These are phyloP conservation scores for Diplodus sargus DNA, from an alignment of 2,797 vertebrate genomes.

Conservation along the genomic window DNA sequence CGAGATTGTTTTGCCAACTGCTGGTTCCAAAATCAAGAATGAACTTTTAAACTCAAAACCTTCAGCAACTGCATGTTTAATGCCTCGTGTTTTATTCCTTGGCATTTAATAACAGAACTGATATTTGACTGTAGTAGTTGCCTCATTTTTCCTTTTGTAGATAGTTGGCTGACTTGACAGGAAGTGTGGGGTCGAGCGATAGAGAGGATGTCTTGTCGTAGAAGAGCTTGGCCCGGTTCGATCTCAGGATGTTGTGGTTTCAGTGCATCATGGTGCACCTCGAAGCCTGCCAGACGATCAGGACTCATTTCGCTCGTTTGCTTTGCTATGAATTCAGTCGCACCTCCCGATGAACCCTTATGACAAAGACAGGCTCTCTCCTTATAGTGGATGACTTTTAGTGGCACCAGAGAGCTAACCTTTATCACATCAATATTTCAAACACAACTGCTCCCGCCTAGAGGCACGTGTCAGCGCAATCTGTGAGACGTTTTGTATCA, in stretches of 20 bases:
- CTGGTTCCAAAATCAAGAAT: background rate
- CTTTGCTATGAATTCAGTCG: conserved; percentile 1
- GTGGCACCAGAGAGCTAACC: background rate
- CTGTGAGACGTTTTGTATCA: conserved; percentile 19
- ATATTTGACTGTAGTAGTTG: background rate
- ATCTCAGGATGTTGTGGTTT: conserved; percentile 72
- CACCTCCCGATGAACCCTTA: background rate
- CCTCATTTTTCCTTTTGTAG: background rate
- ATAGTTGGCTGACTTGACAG: conserved; percentile 31
- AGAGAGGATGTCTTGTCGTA: conserved; percentile 31
- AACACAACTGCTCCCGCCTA: background rate
- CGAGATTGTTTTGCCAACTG: background rate
- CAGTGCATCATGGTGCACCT: background rate
- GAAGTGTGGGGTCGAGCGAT: conserved; percentile 58
- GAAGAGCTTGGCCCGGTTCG: background rate
- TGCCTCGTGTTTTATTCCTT: background rate
- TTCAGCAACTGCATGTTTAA: background rate
- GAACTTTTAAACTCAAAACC: background rate
- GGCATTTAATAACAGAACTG: background rate
- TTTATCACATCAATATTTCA: conserved; percentile 48
- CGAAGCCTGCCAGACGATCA: background rate
- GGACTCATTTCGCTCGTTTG: background rate
- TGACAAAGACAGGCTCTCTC: background rate
- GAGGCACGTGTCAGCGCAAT: conserved; percentile 20
- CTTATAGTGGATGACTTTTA: background rate